Evolutionary conservation across 2,113 vertebrate genomes (phyloP).

Genomic region (Mandrillus leucophaeus): DNA sequence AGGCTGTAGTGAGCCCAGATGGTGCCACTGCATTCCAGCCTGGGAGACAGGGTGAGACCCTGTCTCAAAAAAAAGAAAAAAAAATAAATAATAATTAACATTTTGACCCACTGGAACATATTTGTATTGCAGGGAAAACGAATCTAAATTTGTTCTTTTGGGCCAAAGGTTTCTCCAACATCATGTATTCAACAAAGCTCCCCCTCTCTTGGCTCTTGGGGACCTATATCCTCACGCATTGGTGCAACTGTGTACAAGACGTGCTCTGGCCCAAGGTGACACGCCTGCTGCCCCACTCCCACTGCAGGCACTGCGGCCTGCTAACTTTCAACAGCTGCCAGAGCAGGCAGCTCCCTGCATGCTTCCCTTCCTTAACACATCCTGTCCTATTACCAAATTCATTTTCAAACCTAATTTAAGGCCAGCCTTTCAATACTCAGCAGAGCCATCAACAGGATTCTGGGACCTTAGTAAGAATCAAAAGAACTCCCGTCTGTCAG

Average conservation of each 20-base stretch:
- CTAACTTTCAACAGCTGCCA: too few species aligned
- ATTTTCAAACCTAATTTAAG: not conserved
- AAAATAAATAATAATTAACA: not conserved
- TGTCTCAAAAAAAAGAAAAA: too few species aligned
- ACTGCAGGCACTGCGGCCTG: rapidly evolving
- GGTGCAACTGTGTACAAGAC: rapidly evolving
- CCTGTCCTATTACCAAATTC: not conserved
- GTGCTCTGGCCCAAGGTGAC: not conserved
- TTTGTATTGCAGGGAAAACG: not conserved
- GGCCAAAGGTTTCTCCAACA: not conserved
- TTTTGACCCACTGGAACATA: not conserved
- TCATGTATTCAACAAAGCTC: not conserved
- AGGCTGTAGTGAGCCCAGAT: too few species aligned
- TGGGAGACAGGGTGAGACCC: too few species aligned
- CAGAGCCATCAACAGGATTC: not conserved
- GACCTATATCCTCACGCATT: rapidly evolving
- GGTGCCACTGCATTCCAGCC: too few species aligned
- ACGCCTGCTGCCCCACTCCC: rapidly evolving
- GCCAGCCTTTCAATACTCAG: not conserved
- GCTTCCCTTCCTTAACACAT: not conserved
- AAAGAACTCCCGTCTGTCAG: not conserved
- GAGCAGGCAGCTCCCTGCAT: rapidly evolving
- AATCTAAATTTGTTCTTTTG: not conserved
- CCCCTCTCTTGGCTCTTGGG: not conserved
- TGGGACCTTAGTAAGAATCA: not conserved